phyloP scores from a whole-genome alignment of 53 echinoderm and acorn worm species.

The Paracentrotus lividus region DNA sequence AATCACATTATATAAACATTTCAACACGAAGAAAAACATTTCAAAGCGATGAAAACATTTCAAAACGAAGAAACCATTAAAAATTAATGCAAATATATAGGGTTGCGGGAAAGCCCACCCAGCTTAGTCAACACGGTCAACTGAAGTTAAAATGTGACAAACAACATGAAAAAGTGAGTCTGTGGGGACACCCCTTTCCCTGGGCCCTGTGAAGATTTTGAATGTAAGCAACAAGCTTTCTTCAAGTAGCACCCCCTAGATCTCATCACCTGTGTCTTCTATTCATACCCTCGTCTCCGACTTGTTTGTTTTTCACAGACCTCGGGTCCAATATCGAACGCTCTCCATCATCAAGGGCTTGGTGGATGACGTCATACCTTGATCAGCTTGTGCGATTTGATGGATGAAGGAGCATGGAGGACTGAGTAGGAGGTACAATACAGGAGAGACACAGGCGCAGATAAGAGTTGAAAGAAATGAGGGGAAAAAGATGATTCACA shows the following conservation, averaged over 20 bases:
- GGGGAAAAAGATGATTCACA: too few species aligned
- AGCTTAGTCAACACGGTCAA: too few species aligned
- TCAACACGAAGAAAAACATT: too few species aligned
- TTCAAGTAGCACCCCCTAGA: neutral
- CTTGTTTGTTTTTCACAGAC: neutral
- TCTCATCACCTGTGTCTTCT: slow-evolving; percentile 20
- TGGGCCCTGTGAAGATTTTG: neutral
- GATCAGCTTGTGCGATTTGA: slow-evolving; percentile 1
- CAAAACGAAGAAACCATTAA: too few species aligned
- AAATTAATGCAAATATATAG: too few species aligned
- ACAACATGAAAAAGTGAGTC: neutral
- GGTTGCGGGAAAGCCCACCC: too few species aligned
- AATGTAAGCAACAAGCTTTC: slow-evolving; percentile 36
- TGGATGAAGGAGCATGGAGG: neutral
- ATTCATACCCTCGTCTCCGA: slow-evolving; percentile 19
- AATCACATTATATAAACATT: too few species aligned
- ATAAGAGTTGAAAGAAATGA: too few species aligned
- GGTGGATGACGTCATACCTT: slow-evolving; percentile 18
- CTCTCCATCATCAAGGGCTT: slow-evolving; percentile 2
- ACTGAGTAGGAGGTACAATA: too few species aligned
- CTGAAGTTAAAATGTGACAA: too few species aligned
- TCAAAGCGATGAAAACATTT: too few species aligned
- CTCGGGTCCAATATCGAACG: slow-evolving; percentile 9
- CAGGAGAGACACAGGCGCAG: too few species aligned
- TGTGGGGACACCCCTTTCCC: neutral